Percentiles rank a stretch among this genome's conserved stretches.
phyloP scores from a whole-genome alignment of 2,888 invertebrate genomes.

The Andrena flavipes region DNA sequence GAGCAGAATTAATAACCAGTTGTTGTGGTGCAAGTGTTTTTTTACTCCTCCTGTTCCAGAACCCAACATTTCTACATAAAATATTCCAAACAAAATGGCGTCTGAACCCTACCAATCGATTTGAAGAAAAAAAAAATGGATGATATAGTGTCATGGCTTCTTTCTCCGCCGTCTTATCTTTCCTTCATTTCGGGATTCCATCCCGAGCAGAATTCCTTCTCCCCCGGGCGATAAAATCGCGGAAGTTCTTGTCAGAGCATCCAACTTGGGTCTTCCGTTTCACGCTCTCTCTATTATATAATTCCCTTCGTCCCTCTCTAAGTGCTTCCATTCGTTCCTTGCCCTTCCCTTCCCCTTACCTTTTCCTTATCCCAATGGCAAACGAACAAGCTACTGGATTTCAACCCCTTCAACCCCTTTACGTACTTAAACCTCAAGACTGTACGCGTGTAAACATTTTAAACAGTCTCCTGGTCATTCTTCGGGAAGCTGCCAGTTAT shows the following conservation, averaged over 20 bases:
- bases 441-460: no score
- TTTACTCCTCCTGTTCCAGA: no score
- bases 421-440: neutral
- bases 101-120: no score
- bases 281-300: constrained; percentile 39
- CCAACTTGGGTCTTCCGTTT: constrained; percentile 34
- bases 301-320: constrained; percentile 35
- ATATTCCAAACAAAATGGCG: no score
- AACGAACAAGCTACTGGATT: neutral
- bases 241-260: constrained; percentile 3
- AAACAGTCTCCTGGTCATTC: no score
- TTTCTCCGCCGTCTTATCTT: constrained; percentile 6
- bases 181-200: constrained; percentile 1
- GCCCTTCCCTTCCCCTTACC: neutral
- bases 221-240: constrained; percentile 29
- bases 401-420: constrained; percentile 17
- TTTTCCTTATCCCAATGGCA: neutral
- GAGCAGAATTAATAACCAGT: no score
- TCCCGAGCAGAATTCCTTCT: constrained; percentile 19
- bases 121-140: no score
- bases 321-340: constrained; percentile 32
- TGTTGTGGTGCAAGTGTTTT: no score
- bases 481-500: no score
- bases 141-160: neutral
- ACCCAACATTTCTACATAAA: no score